A percentile compares a stretch with the other conserved stretches of the same genome.
These are phyloP conservation scores for Phycodurus eques DNA, from an alignment of 2,113 vertebrate genomes.

Conservation along the genomic window DNA sequence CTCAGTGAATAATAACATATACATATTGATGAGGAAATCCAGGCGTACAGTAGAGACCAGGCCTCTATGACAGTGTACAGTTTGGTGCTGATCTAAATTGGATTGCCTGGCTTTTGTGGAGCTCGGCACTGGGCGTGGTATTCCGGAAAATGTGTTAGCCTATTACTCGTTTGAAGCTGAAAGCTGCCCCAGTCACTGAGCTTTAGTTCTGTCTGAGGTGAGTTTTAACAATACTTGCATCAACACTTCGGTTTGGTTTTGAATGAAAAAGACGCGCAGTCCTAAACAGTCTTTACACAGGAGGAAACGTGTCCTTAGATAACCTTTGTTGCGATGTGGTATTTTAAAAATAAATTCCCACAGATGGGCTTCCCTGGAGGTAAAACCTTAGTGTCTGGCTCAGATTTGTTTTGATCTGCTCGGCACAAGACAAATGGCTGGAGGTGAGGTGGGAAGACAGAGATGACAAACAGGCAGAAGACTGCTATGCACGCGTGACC, in stretches of 20 bases:
- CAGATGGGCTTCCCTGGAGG: background rate
- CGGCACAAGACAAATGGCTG: background rate
- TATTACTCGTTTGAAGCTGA: background rate
- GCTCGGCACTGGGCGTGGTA: background rate
- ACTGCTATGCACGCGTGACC: background rate
- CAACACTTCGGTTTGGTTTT: background rate
- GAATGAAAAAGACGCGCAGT: background rate
- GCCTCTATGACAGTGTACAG: background rate
- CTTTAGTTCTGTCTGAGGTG: background rate
- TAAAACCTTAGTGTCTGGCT: constrained; percentile 2
- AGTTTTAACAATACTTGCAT: background rate
- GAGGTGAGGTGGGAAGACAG: background rate
- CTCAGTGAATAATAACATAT: background rate
- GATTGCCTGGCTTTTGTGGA: background rate
- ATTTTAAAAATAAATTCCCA: constrained; percentile 1
- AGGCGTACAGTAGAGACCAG: background rate
- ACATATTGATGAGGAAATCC: background rate
- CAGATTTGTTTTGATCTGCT: constrained; percentile 6
- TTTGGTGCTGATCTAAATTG: background rate
- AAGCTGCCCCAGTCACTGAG: background rate
- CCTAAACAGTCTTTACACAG: background rate
- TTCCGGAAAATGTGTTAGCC: background rate
- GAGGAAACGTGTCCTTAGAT: background rate
- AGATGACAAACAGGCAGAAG: background rate
- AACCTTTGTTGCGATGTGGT: constrained; percentile 1